A percentile compares a stretch with the other conserved stretches of the same genome.
Conservation (phyloP, 2,888 invertebrate species). For the Tenthredo distinguenda region DNA sequence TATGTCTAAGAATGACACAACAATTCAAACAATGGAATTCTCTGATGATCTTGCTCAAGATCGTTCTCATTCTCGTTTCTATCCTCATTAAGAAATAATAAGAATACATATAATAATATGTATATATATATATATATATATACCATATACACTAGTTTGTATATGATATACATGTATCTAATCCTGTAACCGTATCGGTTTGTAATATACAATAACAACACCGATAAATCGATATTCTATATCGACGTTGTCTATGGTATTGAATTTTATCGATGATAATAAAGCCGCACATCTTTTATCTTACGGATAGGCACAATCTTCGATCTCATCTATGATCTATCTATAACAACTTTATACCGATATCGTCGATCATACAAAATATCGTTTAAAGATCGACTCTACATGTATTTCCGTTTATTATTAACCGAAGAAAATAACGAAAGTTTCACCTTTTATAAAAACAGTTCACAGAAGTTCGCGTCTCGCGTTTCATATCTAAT, state of each 20-base stretch:
- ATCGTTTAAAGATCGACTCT: too few species aligned
- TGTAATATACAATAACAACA: not conserved
- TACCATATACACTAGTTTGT: not conserved
- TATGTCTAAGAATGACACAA: slow-evolving; percentile 21
- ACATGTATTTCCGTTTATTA: too few species aligned
- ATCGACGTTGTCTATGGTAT: not conserved
- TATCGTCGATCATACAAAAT: not conserved
- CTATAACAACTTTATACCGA: not conserved
- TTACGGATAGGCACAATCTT: not conserved
- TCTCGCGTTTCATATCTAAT: not conserved
- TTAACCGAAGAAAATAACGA: too few species aligned
- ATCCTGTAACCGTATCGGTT: slow-evolving; percentile 4
- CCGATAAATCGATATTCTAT: not conserved
- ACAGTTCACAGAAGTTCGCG: too few species aligned
- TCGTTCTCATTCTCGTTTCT: slow-evolving; percentile 28
- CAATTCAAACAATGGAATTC: slow-evolving; percentile 42
- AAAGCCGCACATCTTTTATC: slow-evolving; percentile 3
- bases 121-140: not conserved
- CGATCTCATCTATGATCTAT: not conserved
- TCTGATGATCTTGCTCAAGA: slow-evolving; percentile 40
- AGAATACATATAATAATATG: not conserved
- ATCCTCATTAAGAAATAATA: not conserved
- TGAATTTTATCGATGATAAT: not conserved
- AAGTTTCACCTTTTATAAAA: too few species aligned
- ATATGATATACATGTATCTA: not conserved